These are phyloP conservation scores for Saturnia pavonia DNA, from an alignment of 2,888 invertebrate genomes.

Conservation along the genomic window DNA sequence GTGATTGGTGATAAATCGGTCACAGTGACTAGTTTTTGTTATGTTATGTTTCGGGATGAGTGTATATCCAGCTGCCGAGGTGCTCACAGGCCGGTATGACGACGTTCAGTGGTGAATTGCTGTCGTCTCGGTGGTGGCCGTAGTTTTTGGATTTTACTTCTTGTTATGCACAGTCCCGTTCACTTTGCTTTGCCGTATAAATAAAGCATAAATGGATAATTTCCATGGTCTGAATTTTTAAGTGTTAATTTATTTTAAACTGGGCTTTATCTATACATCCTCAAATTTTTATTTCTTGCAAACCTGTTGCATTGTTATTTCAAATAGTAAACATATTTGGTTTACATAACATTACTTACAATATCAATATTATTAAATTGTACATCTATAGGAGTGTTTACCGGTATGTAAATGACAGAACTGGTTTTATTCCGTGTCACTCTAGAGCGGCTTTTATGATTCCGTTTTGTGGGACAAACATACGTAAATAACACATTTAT, in stretches of 20 bases:
- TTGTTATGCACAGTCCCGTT: no score
- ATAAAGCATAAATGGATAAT: no score
- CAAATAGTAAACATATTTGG: neutral
- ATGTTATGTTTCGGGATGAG: neutral
- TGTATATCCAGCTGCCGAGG: neutral
- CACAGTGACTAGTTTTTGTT: neutral
- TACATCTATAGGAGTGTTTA: slow-evolving; percentile 20
- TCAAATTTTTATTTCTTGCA: neutral
- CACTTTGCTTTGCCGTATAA: no score
- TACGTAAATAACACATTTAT: neutral
- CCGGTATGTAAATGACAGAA: slow-evolving; percentile 30
- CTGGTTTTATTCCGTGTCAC: slow-evolving; percentile 27
- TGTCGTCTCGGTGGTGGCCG: no score
- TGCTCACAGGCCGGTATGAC: neutral
- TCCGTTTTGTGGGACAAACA: slow-evolving; percentile 20
- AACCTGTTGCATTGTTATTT: neutral
- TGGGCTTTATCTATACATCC: no score
- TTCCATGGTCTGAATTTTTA: no score
- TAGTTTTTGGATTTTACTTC: no score
- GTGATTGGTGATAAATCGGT: neutral
- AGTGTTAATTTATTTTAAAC: no score
- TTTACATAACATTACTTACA: neutral
- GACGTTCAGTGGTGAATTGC: no score
- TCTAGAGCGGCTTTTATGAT: slow-evolving; percentile 24
- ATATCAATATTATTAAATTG: neutral